Base-by-base conservation (phyloP, 2,797 vertebrate genomes). In the Falco biarmicus region DNA sequence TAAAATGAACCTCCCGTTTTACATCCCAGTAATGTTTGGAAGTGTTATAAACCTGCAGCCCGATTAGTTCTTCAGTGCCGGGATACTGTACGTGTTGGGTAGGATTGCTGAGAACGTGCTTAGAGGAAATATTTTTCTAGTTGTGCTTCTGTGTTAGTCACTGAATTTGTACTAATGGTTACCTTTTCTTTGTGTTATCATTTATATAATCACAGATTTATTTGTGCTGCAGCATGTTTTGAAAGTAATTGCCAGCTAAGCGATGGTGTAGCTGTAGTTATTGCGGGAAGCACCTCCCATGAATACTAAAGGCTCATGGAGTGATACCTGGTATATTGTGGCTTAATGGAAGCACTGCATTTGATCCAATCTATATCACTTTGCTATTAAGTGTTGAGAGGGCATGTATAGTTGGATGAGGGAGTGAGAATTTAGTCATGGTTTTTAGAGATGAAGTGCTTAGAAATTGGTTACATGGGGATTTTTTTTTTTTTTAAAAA, bases 201-300 rank as follows among this genome's bases (percentile, higher is more conserved):
- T 93, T 86, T 86, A 56, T 37, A 56, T 84, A 88, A 85, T 95
- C 76, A 45, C 54, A 63, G 89, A 63, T 93, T 84, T 83, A 66
- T 83, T 90, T 82, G 76, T 54, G 47, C 93, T 75, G 66, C 39
- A 76, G 83, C 63, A 66, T 76, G 56, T 63, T 90, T 45, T 59
- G 74, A 86, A 88, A 63, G 74, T 56, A 82, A 13, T 76, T 76
- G 66, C 60, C 4, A 7, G 31, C 43, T 81, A 88, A 84, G 31
- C 19, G 34, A 51, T 75, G 65, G 32, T 28, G n/a, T 71, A 22
- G 75, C 82, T 61, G 57, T 65, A 28, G 57, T 21, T 89, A 5
- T 9, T 0, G 11, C 0, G 0, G 21, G 47, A 76, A 65, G 34
- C 0, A 1, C 76, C 68, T 83, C 47, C 50, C 3, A 0, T 66